Percentiles rank a stretch among this genome's conserved stretches.
These are phyloP conservation scores for Amazona vittata DNA, from an alignment of 2,113 vertebrate species.

Conservation along the genomic window DNA sequence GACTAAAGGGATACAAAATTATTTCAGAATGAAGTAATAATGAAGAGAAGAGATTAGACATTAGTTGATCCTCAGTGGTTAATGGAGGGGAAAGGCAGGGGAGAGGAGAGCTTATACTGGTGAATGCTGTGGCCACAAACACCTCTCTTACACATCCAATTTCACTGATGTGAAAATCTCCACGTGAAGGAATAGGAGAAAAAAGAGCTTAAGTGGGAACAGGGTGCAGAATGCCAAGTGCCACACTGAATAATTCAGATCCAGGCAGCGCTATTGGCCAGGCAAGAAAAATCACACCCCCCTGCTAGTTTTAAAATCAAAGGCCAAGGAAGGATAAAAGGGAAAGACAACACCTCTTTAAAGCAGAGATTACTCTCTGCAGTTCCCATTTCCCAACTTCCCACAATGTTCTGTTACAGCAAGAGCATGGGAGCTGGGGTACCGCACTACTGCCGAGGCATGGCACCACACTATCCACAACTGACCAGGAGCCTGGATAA, in stretches of 20 bases:
- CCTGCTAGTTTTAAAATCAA: slow-evolving; percentile 64
- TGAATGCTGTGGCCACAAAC: slow-evolving; percentile 9
- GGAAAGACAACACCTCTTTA: slow-evolving; percentile 56
- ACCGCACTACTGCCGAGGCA: not conserved
- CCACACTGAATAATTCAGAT: slow-evolving; percentile 59
- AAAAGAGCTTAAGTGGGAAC: slow-evolving; percentile 65
- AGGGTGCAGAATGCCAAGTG: slow-evolving; percentile 52
- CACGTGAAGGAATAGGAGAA: slow-evolving; percentile 61
- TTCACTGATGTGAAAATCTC: slow-evolving; percentile 65
- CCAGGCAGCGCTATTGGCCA: slow-evolving; percentile 41
- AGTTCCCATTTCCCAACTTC: slow-evolving; percentile 37
- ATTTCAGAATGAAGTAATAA: slow-evolving; percentile 37
- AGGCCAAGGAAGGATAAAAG: slow-evolving; percentile 50
- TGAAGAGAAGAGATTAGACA: slow-evolving; percentile 9
- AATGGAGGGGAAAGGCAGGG: slow-evolving; percentile 26
- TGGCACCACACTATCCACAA: not conserved
- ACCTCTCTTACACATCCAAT: slow-evolving; percentile 64
- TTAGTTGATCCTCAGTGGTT: slow-evolving; percentile 24
- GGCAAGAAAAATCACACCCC: slow-evolving; percentile 64
- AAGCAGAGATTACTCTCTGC: slow-evolving; percentile 40
- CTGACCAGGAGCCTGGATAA: not conserved
- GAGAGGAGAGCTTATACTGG: not conserved
- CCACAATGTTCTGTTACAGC: not conserved
- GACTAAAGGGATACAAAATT: slow-evolving; percentile 8
- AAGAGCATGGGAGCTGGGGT: not conserved